Evolutionary conservation across 2,113 vertebrate genomes (phyloP).

Genomic region (Cebus imitator): DNA sequence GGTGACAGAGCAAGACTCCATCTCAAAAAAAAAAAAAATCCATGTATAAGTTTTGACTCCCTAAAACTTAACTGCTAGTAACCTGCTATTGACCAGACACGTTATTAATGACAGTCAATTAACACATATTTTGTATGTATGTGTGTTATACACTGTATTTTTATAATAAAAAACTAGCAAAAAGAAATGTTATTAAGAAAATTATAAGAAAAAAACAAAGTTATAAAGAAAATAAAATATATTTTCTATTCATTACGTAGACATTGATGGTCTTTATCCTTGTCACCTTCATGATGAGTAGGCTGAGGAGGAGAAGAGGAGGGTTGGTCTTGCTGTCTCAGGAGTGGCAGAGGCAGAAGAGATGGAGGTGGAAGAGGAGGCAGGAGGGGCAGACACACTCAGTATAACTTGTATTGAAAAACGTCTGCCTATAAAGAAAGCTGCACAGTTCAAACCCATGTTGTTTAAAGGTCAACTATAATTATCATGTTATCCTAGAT

Average conservation of each 20-base stretch:
- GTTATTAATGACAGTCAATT: not conserved
- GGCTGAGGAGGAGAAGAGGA: not conserved
- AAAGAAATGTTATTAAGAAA: not conserved
- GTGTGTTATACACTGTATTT: not conserved
- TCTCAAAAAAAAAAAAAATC: no score
- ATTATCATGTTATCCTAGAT: not conserved
- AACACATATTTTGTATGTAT: not conserved
- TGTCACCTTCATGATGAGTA: not conserved
- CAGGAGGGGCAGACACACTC: not conserved
- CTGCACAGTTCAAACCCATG: not conserved
- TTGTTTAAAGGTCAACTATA: not conserved
- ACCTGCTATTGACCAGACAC: not conserved
- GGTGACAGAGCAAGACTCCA: no score
- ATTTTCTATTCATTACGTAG: not conserved
- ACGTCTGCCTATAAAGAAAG: not conserved
- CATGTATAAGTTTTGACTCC: not conserved
- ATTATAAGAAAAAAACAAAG: not conserved
- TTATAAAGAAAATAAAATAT: not conserved
- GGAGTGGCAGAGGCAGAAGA: not conserved
- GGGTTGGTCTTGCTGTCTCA: not conserved
- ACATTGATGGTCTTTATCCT: not conserved
- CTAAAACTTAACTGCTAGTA: not conserved
- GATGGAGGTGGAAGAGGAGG: not conserved
- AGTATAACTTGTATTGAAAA: not conserved
- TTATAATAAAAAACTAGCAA: not conserved